Evolutionary conservation across 2,113 vertebrate genomes (phyloP), one percentile per base, ranked within the genome.

Genomic region (Asarcornis scutulata): DNA sequence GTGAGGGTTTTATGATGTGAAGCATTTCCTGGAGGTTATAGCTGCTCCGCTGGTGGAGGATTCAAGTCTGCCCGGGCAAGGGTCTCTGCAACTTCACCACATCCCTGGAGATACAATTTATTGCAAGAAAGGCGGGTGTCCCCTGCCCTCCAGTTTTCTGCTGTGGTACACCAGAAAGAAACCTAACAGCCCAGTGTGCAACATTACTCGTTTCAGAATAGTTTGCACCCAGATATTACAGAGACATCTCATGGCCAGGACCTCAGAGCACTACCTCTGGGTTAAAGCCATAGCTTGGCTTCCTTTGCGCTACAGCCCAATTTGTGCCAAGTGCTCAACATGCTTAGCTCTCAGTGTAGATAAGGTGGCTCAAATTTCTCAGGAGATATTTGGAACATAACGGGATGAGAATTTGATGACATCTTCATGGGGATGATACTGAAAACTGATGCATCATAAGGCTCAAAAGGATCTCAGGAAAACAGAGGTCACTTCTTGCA

Each of bases 131-230:
- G 32, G 15, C 12, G 69, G 18, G 13, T 80, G 60, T 38, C 3
- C 27, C 26, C 25, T 52, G 15, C 9, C 3, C 4, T 71, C 6
- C 17, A 66, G 10, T 50, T 94, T 91, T n/a, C n/a, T 80, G 1
- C 3, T 34, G 25, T 8, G 11, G 4, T 40, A 13, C 60, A 74
- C 26, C 56, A 81, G 42, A 38, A 50, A 63, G 67, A 86, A 67
- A 62, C 23, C 27, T 48, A 64, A 9, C 21, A 64, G 29, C 58
- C 17, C 46, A 53, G 17, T 0, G 1, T n/a, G 26, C 40, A 83
- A 1, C 6, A 7, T 26, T 58, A 62, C 36, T 11, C 0, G 0
- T 29, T 7, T 67, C 1, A 2, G 63, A 34, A 36, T 20, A 36
- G 2, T 31, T 63, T 53, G 23, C 18, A 38, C 11, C 3, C 55